Conservation (phyloP, 2,888 invertebrate species). For the Chironomus riparius region DNA sequence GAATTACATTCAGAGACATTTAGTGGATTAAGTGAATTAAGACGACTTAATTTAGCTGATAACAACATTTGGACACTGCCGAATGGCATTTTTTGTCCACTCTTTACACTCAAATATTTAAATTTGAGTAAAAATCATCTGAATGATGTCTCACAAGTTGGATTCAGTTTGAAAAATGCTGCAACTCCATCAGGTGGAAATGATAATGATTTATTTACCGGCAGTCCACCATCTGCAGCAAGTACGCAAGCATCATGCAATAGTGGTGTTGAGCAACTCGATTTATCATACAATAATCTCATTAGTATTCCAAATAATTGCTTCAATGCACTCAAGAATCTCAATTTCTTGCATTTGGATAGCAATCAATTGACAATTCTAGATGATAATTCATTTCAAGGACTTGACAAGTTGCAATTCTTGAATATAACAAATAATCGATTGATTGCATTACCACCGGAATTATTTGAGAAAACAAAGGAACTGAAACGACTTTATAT, state of each 20-base stretch:
- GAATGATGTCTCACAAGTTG: slow-evolving; percentile 65
- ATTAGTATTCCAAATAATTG: slow-evolving; percentile 60
- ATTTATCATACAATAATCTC: slow-evolving; percentile 67
- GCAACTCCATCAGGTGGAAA: slow-evolving; percentile 37
- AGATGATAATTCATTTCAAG: slow-evolving; percentile 64
- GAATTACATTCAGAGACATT: slow-evolving; percentile 65
- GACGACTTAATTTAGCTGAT: slow-evolving; percentile 60
- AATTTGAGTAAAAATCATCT: slow-evolving; percentile 70
- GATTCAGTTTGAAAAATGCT: slow-evolving; percentile 58
- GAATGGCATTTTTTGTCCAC: slow-evolving; percentile 60
- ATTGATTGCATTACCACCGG: slow-evolving; percentile 65
- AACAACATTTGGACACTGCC: slow-evolving; percentile 72
- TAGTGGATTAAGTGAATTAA: slow-evolving; percentile 56
- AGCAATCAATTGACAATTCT: slow-evolving; percentile 66
- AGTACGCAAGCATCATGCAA: slow-evolving; percentile 44
- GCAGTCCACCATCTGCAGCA: slow-evolving; percentile 36
- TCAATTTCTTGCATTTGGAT: slow-evolving; percentile 61
- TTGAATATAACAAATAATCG: slow-evolving; percentile 73
- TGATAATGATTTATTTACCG: slow-evolving; percentile 30
- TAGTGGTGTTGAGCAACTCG: slow-evolving; percentile 57
- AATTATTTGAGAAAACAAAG: slow-evolving; percentile 64
- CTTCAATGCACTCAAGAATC: slow-evolving; percentile 57
- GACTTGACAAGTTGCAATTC: slow-evolving; percentile 56
- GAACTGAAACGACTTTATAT: slow-evolving; percentile 63
- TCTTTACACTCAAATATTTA: slow-evolving; percentile 56